A percentile compares a stretch with the other conserved stretches of the same genome.
Conservation (phyloP, 92 coral and sea anemone genomes). For the Plumapathes pennacea region DNA sequence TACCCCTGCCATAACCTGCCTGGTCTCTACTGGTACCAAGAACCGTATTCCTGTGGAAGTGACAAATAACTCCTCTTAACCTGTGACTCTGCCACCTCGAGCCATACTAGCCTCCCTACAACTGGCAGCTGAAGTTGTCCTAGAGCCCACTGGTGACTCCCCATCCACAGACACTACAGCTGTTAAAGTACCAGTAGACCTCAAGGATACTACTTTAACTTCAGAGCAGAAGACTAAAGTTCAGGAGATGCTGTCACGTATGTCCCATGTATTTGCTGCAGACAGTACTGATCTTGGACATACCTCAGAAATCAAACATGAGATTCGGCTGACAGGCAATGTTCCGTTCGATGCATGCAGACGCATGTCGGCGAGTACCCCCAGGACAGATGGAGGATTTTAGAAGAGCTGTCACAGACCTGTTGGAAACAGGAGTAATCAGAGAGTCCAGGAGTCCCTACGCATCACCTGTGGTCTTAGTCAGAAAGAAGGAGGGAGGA, state of each 20-base stretch:
- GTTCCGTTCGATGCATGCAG: slow-evolving; percentile 20
- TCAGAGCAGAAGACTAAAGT: slow-evolving; percentile 14
- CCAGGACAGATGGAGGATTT: slow-evolving; percentile 30
- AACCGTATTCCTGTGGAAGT: slow-evolving; percentile 16
- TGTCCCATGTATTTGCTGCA: slow-evolving; percentile 22
- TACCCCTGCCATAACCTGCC: slow-evolving; percentile 2
- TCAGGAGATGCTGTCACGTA: slow-evolving; percentile 4
- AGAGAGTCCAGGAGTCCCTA: slow-evolving; percentile 26
- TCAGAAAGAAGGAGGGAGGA: slow-evolving; percentile 13
- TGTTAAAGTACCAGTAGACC: too few species aligned
- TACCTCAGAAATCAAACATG: slow-evolving; percentile 10
- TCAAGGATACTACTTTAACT: not conserved
- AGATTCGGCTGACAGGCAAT: slow-evolving; percentile 8
- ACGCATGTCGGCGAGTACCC: slow-evolving; percentile 21
- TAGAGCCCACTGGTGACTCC: too few species aligned
- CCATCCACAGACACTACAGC: too few species aligned
- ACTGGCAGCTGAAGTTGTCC: slow-evolving; percentile 3
- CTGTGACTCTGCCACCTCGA: not conserved
- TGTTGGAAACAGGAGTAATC: slow-evolving; percentile 18
- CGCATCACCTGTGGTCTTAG: slow-evolving; percentile 27
- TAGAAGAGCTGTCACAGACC: slow-evolving; percentile 9
- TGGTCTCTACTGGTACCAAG: not conserved
- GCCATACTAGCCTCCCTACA: not conserved
- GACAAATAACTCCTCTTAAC: slow-evolving; percentile 3
- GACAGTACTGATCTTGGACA: slow-evolving; percentile 19